Base-by-base conservation (phyloP, 2,888 invertebrate species). In the Leptodirus hochenwartii region DNA sequence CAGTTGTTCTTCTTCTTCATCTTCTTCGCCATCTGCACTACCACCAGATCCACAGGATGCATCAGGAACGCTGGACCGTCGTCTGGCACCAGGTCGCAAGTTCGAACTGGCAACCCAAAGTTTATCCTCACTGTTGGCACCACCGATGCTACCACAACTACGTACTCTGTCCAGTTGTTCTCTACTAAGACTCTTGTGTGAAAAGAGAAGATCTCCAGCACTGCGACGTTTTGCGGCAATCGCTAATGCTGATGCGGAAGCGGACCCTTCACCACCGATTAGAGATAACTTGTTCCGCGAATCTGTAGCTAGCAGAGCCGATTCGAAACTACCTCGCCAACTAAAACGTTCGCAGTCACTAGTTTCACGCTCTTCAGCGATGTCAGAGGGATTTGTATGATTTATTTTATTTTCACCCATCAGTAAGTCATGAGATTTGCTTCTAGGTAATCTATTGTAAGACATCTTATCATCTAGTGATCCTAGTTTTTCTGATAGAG, bases 271-370 rank as follows among this genome's bases (percentile, higher is more conserved):
- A 32, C 67, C 66, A 15, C 70, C 69, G 16, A 73, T 49, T 25
- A 71, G 53, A 25, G 70, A 68, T 33, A 82, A 54, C 42, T 77
- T 79, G 22, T 78, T 82, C 41, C 84, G 63, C 5, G 82, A 84
- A 53, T 87, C 85, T 2, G 82, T 80, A 8, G 84, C 85, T 56
- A 84, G 66, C 33, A 87, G 59, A 23, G 87, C 82, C n/a, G 84
- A 84, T 51, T 87, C 87, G 54, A 87, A 87, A 57, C 85, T 85
- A 41, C 87, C 87, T 36, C 85, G 68, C 87, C 87, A 87, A 46
- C 82, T 82, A 56, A 85, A 85, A 39, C 85, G 62, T 51, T 87
- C 87, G 60, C 82, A 76, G 49, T 84, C 84, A 61, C 82, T 84
- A 30, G 78, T 74, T 47, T 82, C 80, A 45, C 73, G 70, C 43